Conservation (phyloP, 2,797 vertebrate species). For the Notoglanidium macrostoma region DNA sequence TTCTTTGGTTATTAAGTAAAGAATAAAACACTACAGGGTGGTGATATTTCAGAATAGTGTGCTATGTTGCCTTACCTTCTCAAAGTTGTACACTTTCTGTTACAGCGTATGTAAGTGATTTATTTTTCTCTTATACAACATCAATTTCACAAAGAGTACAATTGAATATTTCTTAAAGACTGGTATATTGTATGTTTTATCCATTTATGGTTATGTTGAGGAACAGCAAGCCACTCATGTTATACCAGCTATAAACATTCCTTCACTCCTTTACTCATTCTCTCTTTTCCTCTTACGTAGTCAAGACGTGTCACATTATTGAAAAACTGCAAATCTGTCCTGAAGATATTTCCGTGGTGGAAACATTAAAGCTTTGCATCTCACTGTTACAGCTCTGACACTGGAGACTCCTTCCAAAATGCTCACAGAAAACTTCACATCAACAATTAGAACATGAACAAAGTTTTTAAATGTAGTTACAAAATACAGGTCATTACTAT, state of each 20-base stretch:
- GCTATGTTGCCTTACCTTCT: neutral
- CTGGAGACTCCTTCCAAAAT: neutral
- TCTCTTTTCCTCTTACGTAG: neutral
- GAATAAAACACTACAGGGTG: neutral
- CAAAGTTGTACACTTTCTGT: neutral
- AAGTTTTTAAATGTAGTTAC: neutral
- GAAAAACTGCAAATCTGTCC: neutral
- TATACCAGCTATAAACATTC: neutral
- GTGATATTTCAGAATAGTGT: neutral
- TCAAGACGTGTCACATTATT: neutral
- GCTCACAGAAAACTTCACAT: neutral
- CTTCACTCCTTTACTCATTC: neutral
- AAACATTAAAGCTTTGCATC: neutral
- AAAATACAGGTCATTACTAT: neutral
- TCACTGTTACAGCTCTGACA: neutral
- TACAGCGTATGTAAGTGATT: neutral
- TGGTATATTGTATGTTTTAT: neutral
- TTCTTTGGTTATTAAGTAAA: conserved; percentile 20
- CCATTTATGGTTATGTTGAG: neutral
- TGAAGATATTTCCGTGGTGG: neutral
- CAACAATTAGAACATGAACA: neutral
- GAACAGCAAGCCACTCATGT: neutral
- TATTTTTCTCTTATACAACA: neutral
- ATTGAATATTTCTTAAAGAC: neutral
- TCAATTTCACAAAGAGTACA: neutral